A percentile compares a stretch with the other conserved stretches of the same genome.
Evolutionary conservation across 2,888 invertebrate genomes (phyloP).

Genomic region (Acanthosepion esculentum): DNA sequence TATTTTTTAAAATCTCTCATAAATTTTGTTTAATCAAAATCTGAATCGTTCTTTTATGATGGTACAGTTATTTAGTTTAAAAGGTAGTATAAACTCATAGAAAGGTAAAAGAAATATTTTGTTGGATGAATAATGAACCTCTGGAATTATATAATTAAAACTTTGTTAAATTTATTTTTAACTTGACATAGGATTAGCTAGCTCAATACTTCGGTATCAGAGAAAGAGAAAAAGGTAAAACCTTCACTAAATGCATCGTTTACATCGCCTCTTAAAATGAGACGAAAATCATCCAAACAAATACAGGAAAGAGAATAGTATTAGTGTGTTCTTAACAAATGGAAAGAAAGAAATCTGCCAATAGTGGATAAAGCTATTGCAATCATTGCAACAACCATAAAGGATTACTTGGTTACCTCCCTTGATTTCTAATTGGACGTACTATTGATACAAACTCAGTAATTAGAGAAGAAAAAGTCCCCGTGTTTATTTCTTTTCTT

Average conservation of each 20-base stretch:
- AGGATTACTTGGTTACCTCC: neutral
- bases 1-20: no score
- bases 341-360: neutral
- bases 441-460: slow-evolving; percentile 2
- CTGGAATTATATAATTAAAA: no score
- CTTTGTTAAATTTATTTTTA: no score
- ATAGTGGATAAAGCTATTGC: neutral
- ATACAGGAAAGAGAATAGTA: no score
- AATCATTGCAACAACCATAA: neutral
- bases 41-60: no score
- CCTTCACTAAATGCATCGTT: neutral
- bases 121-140: no score
- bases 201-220: neutral
- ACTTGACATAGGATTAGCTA: no score
- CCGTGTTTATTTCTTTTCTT: neutral
- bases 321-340: no score
- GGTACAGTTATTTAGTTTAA: no score
- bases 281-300: neutral
- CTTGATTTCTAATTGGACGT: neutral
- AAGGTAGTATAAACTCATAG: no score
- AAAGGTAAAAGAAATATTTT: no score
- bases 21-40: no score
- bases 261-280: neutral
- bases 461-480: neutral
- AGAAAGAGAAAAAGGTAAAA: neutral